Base-by-base conservation (phyloP, 2,888 invertebrate genomes). In the Atrina japonica region DNA sequence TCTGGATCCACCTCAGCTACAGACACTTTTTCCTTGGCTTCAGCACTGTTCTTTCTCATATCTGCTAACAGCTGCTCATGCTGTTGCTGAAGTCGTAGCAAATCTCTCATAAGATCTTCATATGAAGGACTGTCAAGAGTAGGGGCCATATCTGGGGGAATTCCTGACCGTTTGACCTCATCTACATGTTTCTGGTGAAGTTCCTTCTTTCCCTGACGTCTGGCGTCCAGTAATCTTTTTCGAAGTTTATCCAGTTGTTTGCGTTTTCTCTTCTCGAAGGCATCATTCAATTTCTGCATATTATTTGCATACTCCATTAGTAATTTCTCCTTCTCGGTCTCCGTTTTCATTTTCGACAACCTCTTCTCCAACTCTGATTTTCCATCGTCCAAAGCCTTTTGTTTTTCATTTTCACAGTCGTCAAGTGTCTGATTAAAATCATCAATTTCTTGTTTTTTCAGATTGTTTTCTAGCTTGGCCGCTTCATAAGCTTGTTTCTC, bases 401-500 rank as follows among this genome's bases (percentile, higher is more conserved):
- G 73, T 67, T 89, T 89, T 75, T 85, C 83, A 14, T 76, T 74
- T 47, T 88, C 87, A 66, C 75, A 80, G 16, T 86, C 86, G n/a
- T 83, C 79, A 14, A 88, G 64, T 3, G 80, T 80, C 11, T 84
- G 83, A 64, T 86, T 86, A 47, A 87, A 82, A 2, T 73, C 61
- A 6, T 80, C 76, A 11, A 87, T 83, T 75, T 89, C 88, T 23
- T 82, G 77, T 47, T 77, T 76, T 58, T 83, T 81, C n/a, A 88
- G 75, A 59, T 87, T 81, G 63, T 84, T 86, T 69, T 89, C 89
- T 30, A 88, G 75, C 59, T 86, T 86, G 6, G 87, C 87, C 9
- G 88, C 88, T 66, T 89, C 88, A 45, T 86, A 88, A 3, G 88
- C 87, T 73, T 88, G 88, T 64, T 85, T 86, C 68, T 86, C 86